These are phyloP conservation scores for Synanthedon formicaeformis DNA, from an alignment of 2,888 invertebrate species.

Conservation along the genomic window DNA sequence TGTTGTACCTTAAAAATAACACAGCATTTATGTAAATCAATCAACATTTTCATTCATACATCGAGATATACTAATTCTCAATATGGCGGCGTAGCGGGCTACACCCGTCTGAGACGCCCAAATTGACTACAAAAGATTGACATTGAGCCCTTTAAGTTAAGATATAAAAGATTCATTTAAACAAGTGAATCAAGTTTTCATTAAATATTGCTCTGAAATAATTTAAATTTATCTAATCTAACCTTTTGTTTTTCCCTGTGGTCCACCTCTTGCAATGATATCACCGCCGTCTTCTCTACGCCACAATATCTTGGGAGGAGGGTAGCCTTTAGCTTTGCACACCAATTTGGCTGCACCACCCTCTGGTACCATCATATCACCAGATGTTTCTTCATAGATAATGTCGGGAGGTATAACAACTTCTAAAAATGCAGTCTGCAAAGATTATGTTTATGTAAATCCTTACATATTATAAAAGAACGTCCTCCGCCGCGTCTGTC, in stretches of 20 bases:
- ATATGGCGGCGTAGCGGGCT: too few relatives aligned
- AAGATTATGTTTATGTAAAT: neutral
- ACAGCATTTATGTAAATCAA: too few relatives aligned
- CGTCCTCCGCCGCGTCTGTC: too few relatives aligned
- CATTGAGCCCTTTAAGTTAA: too few relatives aligned
- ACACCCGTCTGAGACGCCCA: too few relatives aligned
- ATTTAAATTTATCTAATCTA: slow-evolving; percentile 19
- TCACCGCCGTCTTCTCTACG: slow-evolving; percentile 87
- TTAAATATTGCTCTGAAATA: neutral
- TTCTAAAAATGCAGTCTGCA: slow-evolving; percentile 86
- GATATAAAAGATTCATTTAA: too few relatives aligned
- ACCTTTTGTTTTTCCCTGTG: slow-evolving; percentile 82
- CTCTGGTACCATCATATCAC: slow-evolving; percentile 95
- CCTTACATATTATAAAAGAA: too few relatives aligned
- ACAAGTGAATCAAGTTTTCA: too few relatives aligned
- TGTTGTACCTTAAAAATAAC: too few relatives aligned
- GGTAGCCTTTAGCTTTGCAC: slow-evolving; percentile 87
- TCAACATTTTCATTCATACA: too few relatives aligned
- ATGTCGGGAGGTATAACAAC: slow-evolving; percentile 94
- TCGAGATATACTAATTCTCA: too few relatives aligned
- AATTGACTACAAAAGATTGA: too few relatives aligned
- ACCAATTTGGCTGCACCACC: slow-evolving; percentile 89
- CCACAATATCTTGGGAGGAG: slow-evolving; percentile 88
- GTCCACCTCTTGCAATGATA: slow-evolving; percentile 81
- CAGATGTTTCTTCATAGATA: slow-evolving; percentile 89